These are phyloP conservation scores for Cassiopea andromeda DNA, from an alignment of 30 jellyfish, hydroid and myxozoan genomes.

Conservation along the genomic window DNA sequence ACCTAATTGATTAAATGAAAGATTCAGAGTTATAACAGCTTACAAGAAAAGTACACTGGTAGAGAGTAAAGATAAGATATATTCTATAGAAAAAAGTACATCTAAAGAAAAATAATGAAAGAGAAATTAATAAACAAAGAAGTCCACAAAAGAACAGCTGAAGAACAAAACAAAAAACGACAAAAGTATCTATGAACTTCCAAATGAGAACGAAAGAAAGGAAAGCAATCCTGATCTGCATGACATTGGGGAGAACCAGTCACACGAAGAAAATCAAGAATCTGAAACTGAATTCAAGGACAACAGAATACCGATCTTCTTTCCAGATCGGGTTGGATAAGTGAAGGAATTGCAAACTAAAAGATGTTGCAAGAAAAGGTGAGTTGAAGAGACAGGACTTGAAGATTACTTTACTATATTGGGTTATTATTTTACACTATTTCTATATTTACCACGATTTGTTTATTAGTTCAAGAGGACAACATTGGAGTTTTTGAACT, in stretches of 20 bases:
- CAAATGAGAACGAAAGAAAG: no score
- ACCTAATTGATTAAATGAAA: no score
- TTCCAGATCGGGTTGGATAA: neutral
- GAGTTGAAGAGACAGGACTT: neutral
- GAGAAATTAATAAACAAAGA: conserved; percentile 22
- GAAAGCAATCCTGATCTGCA: neutral
- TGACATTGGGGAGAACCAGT: neutral
- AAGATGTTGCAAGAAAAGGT: conserved; percentile 12
- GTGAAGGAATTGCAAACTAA: conserved; percentile 6
- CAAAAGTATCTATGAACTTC: neutral
- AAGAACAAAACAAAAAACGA: conserved; percentile 26
- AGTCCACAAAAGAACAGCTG: neutral
- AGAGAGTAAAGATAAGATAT: conserved; percentile 25
- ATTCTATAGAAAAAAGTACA: conserved; percentile 45
- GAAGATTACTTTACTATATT: no score
- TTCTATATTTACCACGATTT: neutral
- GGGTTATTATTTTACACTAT: neutral
- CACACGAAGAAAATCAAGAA: conserved; percentile 8
- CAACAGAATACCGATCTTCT: no score
- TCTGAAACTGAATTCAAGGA: neutral
- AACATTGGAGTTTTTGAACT: neutral
- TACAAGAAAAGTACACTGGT: conserved; percentile 48
- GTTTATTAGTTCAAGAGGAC: neutral
- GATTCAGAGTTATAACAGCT: conserved; percentile 30
- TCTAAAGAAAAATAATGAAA: no score